Base-by-base conservation (phyloP, 2,888 invertebrate genomes). In the Flexamia atlantica region DNA sequence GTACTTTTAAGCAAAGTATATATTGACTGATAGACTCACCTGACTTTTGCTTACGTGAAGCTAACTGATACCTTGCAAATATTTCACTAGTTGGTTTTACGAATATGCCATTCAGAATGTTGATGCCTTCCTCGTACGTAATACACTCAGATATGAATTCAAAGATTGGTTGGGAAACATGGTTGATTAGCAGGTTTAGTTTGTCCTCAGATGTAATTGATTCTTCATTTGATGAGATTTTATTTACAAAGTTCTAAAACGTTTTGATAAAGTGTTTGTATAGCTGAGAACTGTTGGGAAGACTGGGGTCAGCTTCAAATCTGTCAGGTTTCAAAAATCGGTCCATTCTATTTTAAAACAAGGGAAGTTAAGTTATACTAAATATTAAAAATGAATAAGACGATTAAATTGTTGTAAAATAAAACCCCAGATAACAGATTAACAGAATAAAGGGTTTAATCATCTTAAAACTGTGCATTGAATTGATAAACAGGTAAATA, bases 161-260 rank as follows among this genome's bases (percentile, higher is more conserved):
- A 20, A 72, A 72, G n/a, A 72, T 72, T 40, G 20, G 40, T 42
- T 40, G 42, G 10, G 23, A 72, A 40, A 72, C 40, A 40, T 72
- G 40, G 42, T 42, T 72, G 20, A 72, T 20, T 17, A 72, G 20
- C 9, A 20, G 72, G 23, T 40, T 17, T 9, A 72, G 72, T 72
- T 72, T 72, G 23, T 40, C 72, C 23, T 72, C 9, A 40, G 72
- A 72, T 3, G 40, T 70, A 4, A 70, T 40, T 10, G 9, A 1
- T 42, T 72, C 23, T 72, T 72, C 12, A 28, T 72, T 72, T 23
- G 42, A 40, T 72, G 42, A 40, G 17, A 72, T 72, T 40, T 40
- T 72, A 40, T n/a, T 42, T 5, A 72, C 20, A 72, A 40, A 40
- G 7, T 9, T 40, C 12, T 40, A 40, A 72, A 68, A 42, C 7